Evolutionary conservation across 2,797 vertebrate species (phyloP), one percentile per base, ranked within the genome.

Genomic region (Anguilla obscura): DNA sequence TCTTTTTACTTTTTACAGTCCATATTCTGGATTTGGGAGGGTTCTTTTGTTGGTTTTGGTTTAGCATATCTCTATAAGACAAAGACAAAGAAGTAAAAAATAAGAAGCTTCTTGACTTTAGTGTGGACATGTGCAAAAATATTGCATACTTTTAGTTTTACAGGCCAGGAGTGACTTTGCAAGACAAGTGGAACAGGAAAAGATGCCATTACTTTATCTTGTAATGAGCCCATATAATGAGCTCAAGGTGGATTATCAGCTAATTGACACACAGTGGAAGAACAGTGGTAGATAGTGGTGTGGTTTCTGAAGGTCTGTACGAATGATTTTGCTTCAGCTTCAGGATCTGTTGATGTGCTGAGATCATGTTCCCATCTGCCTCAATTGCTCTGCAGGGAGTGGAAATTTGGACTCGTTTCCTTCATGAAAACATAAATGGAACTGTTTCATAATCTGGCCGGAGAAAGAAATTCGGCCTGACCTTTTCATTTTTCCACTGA

Each of bases 351-450:
- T 79, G 74, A 40, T 45, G 45, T 50, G 24, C 21, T 82, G 45
- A 48, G n/a, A 82, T 14, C 79, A 80, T 36, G 40, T 16, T 21
- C 76, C 76, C 40, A 82, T 82, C 79, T 82, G 79, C 40, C 45
- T 82, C 21, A 9, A 50, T 50, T 24, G 79, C 79, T 82, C 40
- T 21, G n/a, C 18, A 24, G 79, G 45, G 40, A 82, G 40, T 50
- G 79, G 79, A 48, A n/a, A 50, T 82, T 82, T 50, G 40, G 45
- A 82, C 18, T 10, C 45, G 40, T 82, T 82, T 48, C 45, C 45
- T 12, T 50, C 45, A 50, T 50, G 40, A 50, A 82, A 50, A 10
- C 76, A 21, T 50, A 82, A 21, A 82, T 76, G 74, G 74, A 76
- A 76, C 2, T 14, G 33, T 36, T 76, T 45, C 36, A 33, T n/a